These are phyloP conservation scores for Platyrinchus mystaceus DNA, from an alignment of 2,797 vertebrate species.

Conservation along the genomic window DNA sequence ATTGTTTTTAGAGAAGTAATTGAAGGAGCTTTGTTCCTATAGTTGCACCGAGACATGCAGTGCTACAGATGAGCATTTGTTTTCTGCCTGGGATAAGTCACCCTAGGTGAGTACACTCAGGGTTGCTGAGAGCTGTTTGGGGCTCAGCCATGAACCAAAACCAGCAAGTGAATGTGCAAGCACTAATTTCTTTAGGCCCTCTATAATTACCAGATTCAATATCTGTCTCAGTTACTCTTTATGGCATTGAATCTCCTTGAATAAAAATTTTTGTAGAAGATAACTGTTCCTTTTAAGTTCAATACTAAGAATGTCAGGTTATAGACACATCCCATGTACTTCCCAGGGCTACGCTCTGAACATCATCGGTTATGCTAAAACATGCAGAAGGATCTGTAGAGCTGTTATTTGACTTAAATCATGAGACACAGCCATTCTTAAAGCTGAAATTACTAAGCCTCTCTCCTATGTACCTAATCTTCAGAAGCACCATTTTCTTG, in stretches of 20 bases:
- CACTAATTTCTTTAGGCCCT: not conserved
- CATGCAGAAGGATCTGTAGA: not conserved
- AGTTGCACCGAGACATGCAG: not conserved
- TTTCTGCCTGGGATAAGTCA: not conserved
- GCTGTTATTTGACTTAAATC: not conserved
- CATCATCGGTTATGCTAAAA: not conserved
- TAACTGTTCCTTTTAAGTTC: not conserved
- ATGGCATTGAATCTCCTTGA: not conserved
- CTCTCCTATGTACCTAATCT: not conserved
- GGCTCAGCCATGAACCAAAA: not conserved
- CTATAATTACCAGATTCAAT: not conserved
- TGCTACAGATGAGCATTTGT: not conserved
- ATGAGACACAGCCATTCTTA: not conserved
- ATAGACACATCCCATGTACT: not conserved
- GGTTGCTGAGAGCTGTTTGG: not conserved
- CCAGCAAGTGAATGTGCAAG: fast-evolving
- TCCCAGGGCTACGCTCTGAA: not conserved
- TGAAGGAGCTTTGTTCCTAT: not conserved
- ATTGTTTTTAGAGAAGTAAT: not conserved
- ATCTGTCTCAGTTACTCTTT: not conserved
- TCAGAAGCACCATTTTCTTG: not conserved
- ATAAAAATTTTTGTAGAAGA: not conserved
- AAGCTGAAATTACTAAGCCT: not conserved
- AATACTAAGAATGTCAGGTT: not conserved
- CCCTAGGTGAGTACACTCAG: not conserved